These are phyloP conservation scores for Emydoidea blandingii DNA, from an alignment of 2,797 vertebrate genomes.

Conservation along the genomic window DNA sequence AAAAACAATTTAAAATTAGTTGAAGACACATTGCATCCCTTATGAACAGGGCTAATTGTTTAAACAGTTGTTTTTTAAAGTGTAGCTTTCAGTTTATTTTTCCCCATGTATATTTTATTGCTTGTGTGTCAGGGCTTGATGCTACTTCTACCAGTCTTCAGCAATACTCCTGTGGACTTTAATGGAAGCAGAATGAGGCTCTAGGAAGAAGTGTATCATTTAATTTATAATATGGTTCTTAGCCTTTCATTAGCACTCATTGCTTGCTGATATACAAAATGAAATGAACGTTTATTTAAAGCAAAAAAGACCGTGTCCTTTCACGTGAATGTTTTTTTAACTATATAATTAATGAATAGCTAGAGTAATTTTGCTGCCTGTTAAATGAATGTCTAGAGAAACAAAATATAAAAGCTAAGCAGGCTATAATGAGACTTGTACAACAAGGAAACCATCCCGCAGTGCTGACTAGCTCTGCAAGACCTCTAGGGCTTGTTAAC, in stretches of 20 bases:
- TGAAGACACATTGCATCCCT: not conserved
- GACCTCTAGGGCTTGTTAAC: not conserved
- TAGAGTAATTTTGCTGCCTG: not conserved
- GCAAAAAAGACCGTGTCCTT: not conserved
- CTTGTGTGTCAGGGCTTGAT: conserved; percentile 10
- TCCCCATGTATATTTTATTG: not conserved
- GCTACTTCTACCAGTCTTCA: not conserved
- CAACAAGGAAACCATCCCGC: conserved; percentile 7
- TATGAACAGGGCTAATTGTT: fast-evolving
- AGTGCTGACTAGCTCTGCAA: not conserved
- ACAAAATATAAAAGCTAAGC: conserved; percentile 13
- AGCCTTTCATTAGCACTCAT: conserved; percentile 24
- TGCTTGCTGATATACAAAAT: conserved; percentile 37
- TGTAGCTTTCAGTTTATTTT: not conserved
- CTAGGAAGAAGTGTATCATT: conserved; percentile 30
- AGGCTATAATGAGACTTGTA: conserved; percentile 20
- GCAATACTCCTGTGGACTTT: not conserved
- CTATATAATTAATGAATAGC: conserved; percentile 24
- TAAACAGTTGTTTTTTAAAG: not conserved
- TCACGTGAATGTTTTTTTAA: conserved; percentile 20
- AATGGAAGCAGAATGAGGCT: conserved; percentile 33
- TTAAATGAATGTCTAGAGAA: not conserved
- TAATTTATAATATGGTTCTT: conserved; percentile 24
- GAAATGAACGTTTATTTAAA: conserved; percentile 59
- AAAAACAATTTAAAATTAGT: not conserved